Percentiles rank a stretch among this genome's conserved stretches.
phyloP scores from a whole-genome alignment of 2,888 invertebrate species.

The Pristionchus exspectatus region DNA sequence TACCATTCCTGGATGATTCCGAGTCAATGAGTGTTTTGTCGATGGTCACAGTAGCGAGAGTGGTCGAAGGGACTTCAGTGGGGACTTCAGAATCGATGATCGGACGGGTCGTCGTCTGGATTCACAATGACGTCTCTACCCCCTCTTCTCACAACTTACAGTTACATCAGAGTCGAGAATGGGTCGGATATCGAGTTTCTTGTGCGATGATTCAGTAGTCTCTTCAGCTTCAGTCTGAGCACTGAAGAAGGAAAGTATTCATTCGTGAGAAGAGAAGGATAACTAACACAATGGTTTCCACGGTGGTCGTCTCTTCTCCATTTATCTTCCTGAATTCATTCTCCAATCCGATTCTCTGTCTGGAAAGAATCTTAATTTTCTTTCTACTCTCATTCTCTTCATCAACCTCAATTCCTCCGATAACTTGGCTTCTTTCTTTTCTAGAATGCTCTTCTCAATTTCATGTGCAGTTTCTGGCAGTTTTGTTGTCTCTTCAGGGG shows the following conservation, averaged over 20 bases:
- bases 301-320: slow-evolving; percentile 46
- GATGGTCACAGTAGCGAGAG: slow-evolving; percentile 32
- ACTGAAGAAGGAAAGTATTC: background rate
- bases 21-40: background rate
- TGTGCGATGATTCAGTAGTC: background rate
- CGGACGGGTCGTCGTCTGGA: slow-evolving; percentile 14
- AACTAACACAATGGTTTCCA: background rate
- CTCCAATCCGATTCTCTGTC: slow-evolving; percentile 44
- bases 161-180: background rate
- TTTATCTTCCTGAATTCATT: slow-evolving; percentile 35
- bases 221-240: slow-evolving; percentile 21
- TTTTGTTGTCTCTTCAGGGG: background rate
- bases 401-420: slow-evolving; percentile 30
- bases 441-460: slow-evolving; percentile 18
- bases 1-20: background rate
- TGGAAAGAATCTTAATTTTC: background rate
- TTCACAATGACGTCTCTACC: background rate
- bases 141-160: background rate
- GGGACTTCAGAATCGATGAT: slow-evolving; percentile 12
- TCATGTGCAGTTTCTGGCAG: background rate
- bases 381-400: background rate
- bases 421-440: slow-evolving; percentile 51
- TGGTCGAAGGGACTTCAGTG: background rate
- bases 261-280: background rate
- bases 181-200: slow-evolving; percentile 48